Conservation (phyloP, 30 jellyfish, hydroid and myxozoan genomes). For the Aurelia aurita region DNA sequence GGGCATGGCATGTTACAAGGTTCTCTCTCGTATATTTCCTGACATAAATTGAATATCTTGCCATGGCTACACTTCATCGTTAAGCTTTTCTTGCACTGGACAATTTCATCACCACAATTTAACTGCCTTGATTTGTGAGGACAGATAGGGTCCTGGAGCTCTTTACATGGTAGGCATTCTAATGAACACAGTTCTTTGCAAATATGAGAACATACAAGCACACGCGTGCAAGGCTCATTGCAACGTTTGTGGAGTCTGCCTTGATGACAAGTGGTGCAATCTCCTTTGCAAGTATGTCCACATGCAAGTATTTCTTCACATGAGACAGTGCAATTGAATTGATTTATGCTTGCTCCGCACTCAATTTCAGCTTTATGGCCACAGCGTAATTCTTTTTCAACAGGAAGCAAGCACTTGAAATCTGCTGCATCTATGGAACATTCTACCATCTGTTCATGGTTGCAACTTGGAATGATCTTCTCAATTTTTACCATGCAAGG, state of each 20-base stretch:
- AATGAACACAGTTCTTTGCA: conserved; percentile 51
- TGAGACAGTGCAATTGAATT: conserved; percentile 16
- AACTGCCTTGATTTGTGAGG: conserved; percentile 26
- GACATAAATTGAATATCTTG: conserved; percentile 46
- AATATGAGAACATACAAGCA: conserved; percentile 49
- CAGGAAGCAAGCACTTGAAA: conserved; percentile 9
- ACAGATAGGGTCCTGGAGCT: conserved; percentile 11
- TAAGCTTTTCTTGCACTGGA: conserved; percentile 58
- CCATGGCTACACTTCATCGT: conserved; percentile 43
- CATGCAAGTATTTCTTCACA: conserved; percentile 65
- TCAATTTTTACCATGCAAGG: conserved; percentile 70
- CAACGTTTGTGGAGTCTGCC: conserved; percentile 73
- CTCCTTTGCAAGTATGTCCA: conserved; percentile 78
- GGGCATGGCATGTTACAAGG: conserved; percentile 72
- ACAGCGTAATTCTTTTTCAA: conserved; percentile 10
- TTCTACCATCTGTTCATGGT: conserved; percentile 56
- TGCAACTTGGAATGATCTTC: conserved; percentile 56
- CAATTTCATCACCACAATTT: conserved; percentile 48
- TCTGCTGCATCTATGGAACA: conserved; percentile 38
- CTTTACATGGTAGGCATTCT: conserved; percentile 70
- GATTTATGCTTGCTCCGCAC: neutral
- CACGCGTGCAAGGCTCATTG: conserved; percentile 28
- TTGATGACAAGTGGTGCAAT: conserved; percentile 54
- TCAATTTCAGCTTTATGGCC: conserved; percentile 5
- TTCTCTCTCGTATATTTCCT: conserved; percentile 59